Conservation (phyloP, 2,888 invertebrate species). For the Cryptocephalus moraei region DNA sequence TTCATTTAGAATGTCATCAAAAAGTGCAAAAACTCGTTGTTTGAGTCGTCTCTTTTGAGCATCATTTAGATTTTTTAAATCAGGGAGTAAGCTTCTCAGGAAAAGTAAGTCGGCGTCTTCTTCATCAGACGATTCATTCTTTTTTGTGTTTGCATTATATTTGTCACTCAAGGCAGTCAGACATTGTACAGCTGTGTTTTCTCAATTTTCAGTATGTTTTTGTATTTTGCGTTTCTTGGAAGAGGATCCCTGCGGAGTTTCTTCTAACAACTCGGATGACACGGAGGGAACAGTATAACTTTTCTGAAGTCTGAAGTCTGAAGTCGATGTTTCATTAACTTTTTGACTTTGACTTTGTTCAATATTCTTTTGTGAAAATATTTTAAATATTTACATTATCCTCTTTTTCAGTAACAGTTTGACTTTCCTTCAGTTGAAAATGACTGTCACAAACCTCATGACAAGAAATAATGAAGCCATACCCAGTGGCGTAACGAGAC, state of each 20-base stretch:
- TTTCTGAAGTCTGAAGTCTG: not conserved
- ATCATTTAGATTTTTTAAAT: slow-evolving; percentile 9
- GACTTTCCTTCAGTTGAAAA: slow-evolving; percentile 5
- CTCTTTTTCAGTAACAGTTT: slow-evolving; percentile 3
- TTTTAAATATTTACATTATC: not conserved
- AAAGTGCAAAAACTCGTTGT: slow-evolving; percentile 8
- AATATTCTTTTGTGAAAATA: no score
- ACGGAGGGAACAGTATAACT: not conserved
- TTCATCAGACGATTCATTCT: slow-evolving; percentile 4
- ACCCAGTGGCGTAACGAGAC: no score
- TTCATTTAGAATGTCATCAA: slow-evolving; percentile 9
- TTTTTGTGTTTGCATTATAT: no score
- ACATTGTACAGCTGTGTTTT: slow-evolving; percentile 5
- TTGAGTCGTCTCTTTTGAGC: slow-evolving; percentile 8
- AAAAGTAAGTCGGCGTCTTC: slow-evolving; percentile 7
- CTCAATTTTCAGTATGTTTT: slow-evolving; percentile 5
- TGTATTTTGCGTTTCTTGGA: slow-evolving; percentile 2
- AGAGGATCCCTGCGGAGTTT: not conserved
- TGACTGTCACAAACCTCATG: not conserved
- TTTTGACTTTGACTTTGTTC: slow-evolving; percentile 4
- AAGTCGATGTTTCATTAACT: not conserved
- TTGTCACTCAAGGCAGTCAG: no score
- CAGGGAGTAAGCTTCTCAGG: slow-evolving; percentile 5
- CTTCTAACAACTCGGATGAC: not conserved
- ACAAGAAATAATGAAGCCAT: no score